Evolutionary conservation across 2,797 vertebrate genomes (phyloP), one percentile per base, ranked within the genome.

Genomic region (Oreonectes daqikongensis): DNA sequence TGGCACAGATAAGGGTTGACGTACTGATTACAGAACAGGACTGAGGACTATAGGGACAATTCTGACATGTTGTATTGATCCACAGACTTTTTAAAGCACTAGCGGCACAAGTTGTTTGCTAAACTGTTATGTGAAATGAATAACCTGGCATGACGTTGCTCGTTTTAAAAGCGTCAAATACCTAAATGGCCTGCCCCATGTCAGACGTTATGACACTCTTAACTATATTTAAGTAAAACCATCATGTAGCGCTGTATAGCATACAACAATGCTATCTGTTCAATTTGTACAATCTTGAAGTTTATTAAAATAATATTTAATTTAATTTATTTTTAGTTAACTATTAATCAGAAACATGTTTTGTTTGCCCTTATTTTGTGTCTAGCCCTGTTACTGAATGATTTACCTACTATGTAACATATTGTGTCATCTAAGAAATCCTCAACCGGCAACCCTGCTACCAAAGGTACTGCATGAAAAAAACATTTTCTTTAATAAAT

Each of bases 1-100:
- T n/a, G 40, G 42, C 40, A 76, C 40, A 69, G 71, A 69, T 74
- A 69, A 55, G 42, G 53, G 44, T 69, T 67, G 7, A 15, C n/a
- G 65, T 72, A 26, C 50, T 65, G 69, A 78, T 42, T 32, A 63
- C 32, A 69, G 44, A 69, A 22, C 18, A 8, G 44, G 22, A 66
- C 30, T 46, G 28, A 8, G 44, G 22, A 66, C 30, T 46, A 40
- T 26, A 17, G 65, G 24, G 6, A 44, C 28, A 70, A 46, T 12
- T 28, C 6, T 10, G 15, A 15, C 24, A 17, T 14, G 17, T 28
- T 57, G 53, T 20, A 20, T 52, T 20, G 32, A 35, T 35, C 20
- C 20, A 53, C 11, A 11, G 22, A 28, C 12, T 57, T 26, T 26
- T 57, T 1, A 53, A 24, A 53, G 20, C 50, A 22, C 10, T 22